phyloP scores from a whole-genome alignment of 2,797 vertebrate genomes.

The Aplochiton taeniatus region DNA sequence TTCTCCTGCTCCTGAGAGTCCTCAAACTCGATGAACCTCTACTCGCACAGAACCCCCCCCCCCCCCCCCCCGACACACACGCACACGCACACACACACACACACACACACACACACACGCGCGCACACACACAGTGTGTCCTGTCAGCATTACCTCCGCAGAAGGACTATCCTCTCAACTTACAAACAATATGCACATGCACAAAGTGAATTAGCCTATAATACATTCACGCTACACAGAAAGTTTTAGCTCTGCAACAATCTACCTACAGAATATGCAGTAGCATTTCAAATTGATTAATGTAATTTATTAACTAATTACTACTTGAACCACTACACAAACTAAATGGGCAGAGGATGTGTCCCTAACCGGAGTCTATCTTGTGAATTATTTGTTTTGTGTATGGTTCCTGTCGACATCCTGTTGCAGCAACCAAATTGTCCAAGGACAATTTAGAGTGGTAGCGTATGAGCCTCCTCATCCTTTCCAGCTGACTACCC shows the following conservation, averaged over 20 bases:
- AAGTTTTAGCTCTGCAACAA: too few relatives aligned
- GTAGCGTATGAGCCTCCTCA: constrained; percentile 33
- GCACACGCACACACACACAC: constrained; percentile 8
- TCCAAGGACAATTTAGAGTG: constrained; percentile 6
- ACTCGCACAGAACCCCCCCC: constrained; percentile 27
- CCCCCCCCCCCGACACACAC: background rate
- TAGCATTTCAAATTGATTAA: too few relatives aligned
- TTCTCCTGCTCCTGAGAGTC: constrained; percentile 97
- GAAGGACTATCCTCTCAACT: too few relatives aligned
- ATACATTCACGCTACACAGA: too few relatives aligned
- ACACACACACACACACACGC: constrained; percentile 9
- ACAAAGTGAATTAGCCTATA: too few relatives aligned
- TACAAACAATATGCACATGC: too few relatives aligned
- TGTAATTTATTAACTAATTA: too few relatives aligned
- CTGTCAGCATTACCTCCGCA: background rate
- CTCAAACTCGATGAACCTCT: constrained; percentile 99
- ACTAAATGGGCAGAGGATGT: background rate
- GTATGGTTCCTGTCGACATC: constrained; percentile 24
- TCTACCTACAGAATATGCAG: too few relatives aligned
- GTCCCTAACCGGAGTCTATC: too few relatives aligned
- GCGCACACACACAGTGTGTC: background rate
- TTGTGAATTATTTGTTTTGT: too few relatives aligned
- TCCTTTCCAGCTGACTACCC: constrained; percentile 57
- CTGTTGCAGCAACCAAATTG: background rate
- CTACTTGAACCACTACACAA: background rate